These are phyloP conservation scores for Carabus problematicus DNA, from an alignment of 2,888 invertebrate species.

Conservation along the genomic window DNA sequence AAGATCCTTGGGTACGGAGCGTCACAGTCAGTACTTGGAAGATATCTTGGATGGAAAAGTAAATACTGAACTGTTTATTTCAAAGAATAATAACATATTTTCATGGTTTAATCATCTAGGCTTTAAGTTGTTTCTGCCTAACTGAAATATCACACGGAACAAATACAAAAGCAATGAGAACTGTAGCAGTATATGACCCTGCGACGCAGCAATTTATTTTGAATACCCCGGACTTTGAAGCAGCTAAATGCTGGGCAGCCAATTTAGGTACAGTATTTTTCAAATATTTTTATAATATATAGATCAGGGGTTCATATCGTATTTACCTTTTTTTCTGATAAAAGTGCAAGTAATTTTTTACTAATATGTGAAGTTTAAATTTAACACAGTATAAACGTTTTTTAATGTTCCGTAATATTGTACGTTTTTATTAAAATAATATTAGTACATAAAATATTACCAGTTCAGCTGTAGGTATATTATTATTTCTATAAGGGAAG, in stretches of 20 bases:
- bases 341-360: too few relatives aligned
- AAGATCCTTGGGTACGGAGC: constrained; percentile 69
- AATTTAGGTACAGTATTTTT: constrained; percentile 67
- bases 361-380: too few relatives aligned
- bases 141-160: constrained; percentile 93
- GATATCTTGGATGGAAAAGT: constrained; percentile 55
- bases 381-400: too few relatives aligned
- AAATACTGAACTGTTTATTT: constrained; percentile 35
- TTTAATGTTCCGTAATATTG: too few relatives aligned
- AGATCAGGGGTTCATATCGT: background rate
- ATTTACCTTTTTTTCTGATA: too few relatives aligned
- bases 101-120: constrained; percentile 53
- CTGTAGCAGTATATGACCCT: constrained; percentile 82
- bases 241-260: constrained; percentile 87
- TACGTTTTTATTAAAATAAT: too few relatives aligned
- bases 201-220: constrained; percentile 75
- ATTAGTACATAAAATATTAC: too few relatives aligned
- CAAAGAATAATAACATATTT: constrained; percentile 28
- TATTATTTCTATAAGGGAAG: too few relatives aligned
- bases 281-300: too few relatives aligned
- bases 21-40: constrained; percentile 66
- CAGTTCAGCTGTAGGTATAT: too few relatives aligned
- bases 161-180: constrained; percentile 87
- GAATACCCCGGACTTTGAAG: constrained; percentile 78
- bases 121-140: constrained; percentile 79